These are phyloP conservation scores for Bombus superbus DNA, from an alignment of 1,140 invertebrate genomes.

Conservation along the genomic window DNA sequence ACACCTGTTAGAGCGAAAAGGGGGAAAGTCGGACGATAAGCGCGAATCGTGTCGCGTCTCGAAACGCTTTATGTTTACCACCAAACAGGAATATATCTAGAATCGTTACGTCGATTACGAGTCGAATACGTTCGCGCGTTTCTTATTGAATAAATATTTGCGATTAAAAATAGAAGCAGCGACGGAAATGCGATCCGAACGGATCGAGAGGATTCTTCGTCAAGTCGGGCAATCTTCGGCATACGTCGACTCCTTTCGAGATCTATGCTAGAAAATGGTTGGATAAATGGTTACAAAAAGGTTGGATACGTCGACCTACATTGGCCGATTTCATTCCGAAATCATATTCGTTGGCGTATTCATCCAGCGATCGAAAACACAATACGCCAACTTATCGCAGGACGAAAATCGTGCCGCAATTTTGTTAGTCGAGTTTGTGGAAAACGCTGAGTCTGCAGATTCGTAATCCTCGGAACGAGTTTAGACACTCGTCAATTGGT, in stretches of 20 bases:
- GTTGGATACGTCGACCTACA: not conserved
- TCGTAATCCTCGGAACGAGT: constrained; percentile 48
- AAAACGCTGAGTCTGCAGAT: constrained; percentile 48
- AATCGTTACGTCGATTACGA: too few relatives aligned
- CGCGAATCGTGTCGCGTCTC: not conserved
- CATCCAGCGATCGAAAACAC: not conserved
- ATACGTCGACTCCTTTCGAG: not conserved
- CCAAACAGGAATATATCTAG: not conserved
- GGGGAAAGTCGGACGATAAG: constrained; percentile 19
- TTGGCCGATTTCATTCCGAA: not conserved
- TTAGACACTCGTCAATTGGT: constrained; percentile 34
- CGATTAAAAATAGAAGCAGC: constrained; percentile 15
- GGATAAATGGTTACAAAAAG: not conserved
- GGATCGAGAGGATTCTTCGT: not conserved
- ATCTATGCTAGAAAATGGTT: not conserved
- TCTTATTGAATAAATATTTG: constrained; percentile 33
- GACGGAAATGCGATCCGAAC: not conserved
- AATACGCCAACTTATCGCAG: constrained; percentile 34
- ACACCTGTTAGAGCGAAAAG: not conserved
- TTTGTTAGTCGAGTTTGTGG: constrained; percentile 26
- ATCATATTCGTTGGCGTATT: not conserved
- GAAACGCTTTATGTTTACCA: constrained; percentile 25
- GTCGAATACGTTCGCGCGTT: constrained; percentile 7
- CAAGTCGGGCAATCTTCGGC: not conserved
- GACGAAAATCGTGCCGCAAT: constrained; percentile 38